Percentiles rank a stretch among this genome's conserved stretches.
These are phyloP conservation scores for Julus scanicus DNA, from an alignment of 2,888 invertebrate genomes.

Conservation along the genomic window DNA sequence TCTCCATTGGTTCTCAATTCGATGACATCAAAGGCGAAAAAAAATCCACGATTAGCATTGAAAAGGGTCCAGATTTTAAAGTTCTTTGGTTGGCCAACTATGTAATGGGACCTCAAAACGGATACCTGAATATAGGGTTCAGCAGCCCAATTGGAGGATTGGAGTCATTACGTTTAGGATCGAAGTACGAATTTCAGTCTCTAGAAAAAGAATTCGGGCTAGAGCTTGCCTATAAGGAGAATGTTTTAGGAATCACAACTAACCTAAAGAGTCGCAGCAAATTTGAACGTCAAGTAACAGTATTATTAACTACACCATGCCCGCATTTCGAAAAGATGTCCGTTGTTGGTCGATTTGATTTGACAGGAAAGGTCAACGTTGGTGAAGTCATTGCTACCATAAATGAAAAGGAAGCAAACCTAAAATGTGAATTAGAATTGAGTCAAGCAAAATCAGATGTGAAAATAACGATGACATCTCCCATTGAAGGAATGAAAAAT, in stretches of 20 bases:
- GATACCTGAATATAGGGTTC: constrained; percentile 40
- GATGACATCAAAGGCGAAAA: constrained; percentile 56
- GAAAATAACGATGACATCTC: constrained; percentile 46
- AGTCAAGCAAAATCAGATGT: neutral
- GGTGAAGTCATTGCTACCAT: neutral
- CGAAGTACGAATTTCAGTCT: neutral
- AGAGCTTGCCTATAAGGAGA: neutral
- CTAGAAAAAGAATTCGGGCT: constrained; percentile 20
- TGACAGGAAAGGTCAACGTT: neutral
- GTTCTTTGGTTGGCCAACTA: constrained; percentile 52
- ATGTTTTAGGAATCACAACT: neutral
- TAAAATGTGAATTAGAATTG: constrained; percentile 1
- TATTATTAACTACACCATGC: constrained; percentile 46
- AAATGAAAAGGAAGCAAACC: constrained; percentile 2
- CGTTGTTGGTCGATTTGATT: constrained; percentile 52
- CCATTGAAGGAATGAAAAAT: constrained; percentile 51
- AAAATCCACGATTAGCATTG: constrained; percentile 54
- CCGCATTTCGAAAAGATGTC: constrained; percentile 48
- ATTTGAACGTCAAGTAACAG: neutral
- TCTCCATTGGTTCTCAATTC: constrained; percentile 55
- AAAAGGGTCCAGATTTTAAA: constrained; percentile 46
- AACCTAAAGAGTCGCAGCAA: neutral
- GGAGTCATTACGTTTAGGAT: constrained; percentile 4
- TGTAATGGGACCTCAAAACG: constrained; percentile 37
- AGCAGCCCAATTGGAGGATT: constrained; percentile 46